Percentiles rank a stretch among this genome's conserved stretches.
phyloP scores from a whole-genome alignment of 2,888 invertebrate genomes.

The Lissocephala sabroskyi region DNA sequence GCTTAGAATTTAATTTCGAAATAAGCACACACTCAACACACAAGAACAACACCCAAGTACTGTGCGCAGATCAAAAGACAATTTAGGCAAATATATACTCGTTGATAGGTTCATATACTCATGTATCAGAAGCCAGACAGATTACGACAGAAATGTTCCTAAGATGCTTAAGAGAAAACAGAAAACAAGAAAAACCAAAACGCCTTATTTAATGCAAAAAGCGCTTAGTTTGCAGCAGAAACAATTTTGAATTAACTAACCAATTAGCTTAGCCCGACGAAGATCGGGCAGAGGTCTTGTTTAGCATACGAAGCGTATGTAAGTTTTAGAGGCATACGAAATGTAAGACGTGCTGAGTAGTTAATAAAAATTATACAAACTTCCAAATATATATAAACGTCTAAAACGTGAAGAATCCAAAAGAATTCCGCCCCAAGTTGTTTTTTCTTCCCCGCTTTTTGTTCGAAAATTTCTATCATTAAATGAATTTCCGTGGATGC shows the following conservation, averaged over 20 bases:
- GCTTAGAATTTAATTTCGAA: slow-evolving; percentile 51
- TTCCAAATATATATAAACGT: background rate
- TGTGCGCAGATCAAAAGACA: slow-evolving; percentile 27
- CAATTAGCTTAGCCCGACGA: background rate
- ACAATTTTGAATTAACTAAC: slow-evolving; percentile 2
- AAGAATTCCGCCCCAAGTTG: background rate
- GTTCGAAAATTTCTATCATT: slow-evolving; percentile 67
- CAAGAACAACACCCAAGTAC: too few species aligned
- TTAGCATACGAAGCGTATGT: slow-evolving; percentile 14
- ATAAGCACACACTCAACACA: background rate
- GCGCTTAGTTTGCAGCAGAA: slow-evolving; percentile 57
- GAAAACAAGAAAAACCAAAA: slow-evolving; percentile 20
- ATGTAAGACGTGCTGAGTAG: too few species aligned
- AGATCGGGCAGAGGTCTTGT: slow-evolving; percentile 1
- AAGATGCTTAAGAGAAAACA: slow-evolving; percentile 28
- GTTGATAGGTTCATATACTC: too few species aligned
- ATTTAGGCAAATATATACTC: too few species aligned
- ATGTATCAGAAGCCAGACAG: slow-evolving; percentile 23
- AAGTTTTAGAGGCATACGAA: too few species aligned
- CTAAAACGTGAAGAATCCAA: background rate
- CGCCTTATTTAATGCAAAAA: slow-evolving; percentile 56
- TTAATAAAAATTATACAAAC: slow-evolving; percentile 14
- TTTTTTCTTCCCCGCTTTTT: slow-evolving; percentile 7
- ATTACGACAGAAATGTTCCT: slow-evolving; percentile 42
- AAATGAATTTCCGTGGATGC: slow-evolving; percentile 1